Evolutionary conservation across 2,888 invertebrate genomes (phyloP), one percentile per base, ranked within the genome.

Genomic region (Neelides folsomi): DNA sequence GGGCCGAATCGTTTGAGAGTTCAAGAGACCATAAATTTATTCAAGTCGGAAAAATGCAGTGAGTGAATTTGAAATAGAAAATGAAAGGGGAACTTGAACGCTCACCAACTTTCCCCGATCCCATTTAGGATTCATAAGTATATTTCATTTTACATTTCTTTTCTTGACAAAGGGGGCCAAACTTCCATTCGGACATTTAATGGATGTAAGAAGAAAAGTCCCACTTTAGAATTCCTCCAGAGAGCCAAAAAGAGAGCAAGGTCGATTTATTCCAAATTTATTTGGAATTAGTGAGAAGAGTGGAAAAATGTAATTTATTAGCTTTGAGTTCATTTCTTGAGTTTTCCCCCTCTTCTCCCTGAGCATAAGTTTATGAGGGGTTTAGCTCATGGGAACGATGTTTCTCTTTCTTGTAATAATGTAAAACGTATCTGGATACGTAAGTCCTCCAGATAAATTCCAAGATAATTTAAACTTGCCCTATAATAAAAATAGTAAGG

Each of bases 21-120:
- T 36, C 40, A 49, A 49, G 41, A 41, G 40, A 36, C 41, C 36
- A 49, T 27, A 49, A 49, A 49, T 40, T 41, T 41, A 49, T 49
- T 49, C 15, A 39, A 39, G 15, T 39, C 15, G 13, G 6, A 13
- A n/a, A 13, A 13, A 13, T 39, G 15, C 39, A 39, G 4, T 39
- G 13, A 39, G 39, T 39, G 15, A 13, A 39, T 39, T 39, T 39
- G 39, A 13, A 39, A n/a, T 39, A 39, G 8, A 8, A 8, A n/a
- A 39, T 39, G n/a, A 39, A n/a, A 39, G n/a, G 15, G 39, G 13
- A 15, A 13, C 39, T 39, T 27, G 27, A 27, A 27, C 27, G 27
- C 27, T 27, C 27, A 27, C 27, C 27, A 27, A 27, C 27, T 27
- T 27, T 27, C 27, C 27, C 27, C 27, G 27, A 27, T 27, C 27